Conservation (phyloP, 2,113 vertebrate species). For the Apodemus sylvaticus region DNA sequence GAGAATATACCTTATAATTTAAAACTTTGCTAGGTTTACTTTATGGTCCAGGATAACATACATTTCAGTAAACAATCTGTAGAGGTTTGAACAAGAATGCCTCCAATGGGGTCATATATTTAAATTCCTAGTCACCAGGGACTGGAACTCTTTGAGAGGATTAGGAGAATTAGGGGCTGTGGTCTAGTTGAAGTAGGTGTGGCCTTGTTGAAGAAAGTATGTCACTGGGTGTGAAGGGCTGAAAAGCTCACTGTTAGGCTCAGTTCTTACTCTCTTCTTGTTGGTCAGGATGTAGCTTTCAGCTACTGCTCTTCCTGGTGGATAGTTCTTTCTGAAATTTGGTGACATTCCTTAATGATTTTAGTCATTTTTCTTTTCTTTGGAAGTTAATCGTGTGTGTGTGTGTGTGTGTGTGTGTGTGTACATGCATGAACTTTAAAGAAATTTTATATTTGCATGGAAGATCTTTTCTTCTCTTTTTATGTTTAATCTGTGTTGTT, state of each 20-base stretch:
- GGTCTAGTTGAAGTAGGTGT: background rate
- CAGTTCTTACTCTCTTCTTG: background rate
- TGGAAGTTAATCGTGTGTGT: background rate
- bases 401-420: background rate
- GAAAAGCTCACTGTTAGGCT: background rate
- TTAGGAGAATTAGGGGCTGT: background rate
- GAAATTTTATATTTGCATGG: slow-evolving; percentile 1
- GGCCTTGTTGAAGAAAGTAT: background rate
- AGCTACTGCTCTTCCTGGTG: background rate
- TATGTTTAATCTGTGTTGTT: background rate
- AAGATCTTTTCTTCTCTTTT: background rate
- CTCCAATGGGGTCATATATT: background rate
- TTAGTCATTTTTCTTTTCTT: slow-evolving; percentile 16
- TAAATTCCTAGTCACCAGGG: background rate
- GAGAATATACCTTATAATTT: background rate
- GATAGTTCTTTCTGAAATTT: background rate
- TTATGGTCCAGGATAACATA: background rate
- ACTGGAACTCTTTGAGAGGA: background rate
- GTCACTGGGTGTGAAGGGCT: background rate
- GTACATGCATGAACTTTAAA: background rate
- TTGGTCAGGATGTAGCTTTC: background rate
- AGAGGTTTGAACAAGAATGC: background rate
- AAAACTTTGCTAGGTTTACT: background rate
- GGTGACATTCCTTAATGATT: background rate
- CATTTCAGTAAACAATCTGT: background rate